phyloP scores from a whole-genome alignment of 1,140 invertebrate genomes.

The Danaus plexippus region DNA sequence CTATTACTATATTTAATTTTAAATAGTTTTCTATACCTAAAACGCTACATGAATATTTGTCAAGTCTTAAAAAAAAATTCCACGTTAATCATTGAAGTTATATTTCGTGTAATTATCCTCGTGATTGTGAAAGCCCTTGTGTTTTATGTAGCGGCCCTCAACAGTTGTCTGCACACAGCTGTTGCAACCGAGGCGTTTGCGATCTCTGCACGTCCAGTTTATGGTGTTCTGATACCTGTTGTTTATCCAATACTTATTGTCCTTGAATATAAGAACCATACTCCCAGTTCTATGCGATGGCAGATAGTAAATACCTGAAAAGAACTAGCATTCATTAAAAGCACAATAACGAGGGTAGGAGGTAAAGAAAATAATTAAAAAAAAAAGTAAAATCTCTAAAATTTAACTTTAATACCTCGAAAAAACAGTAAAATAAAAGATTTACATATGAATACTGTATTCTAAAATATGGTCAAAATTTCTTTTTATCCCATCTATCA shows the following conservation, averaged over 20 bases:
- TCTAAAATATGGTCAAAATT: slow-evolving; percentile 55
- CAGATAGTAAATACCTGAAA: slow-evolving; percentile 63
- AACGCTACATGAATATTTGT: slow-evolving; percentile 24
- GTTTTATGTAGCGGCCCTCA: slow-evolving; percentile 58
- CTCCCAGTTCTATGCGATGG: slow-evolving; percentile 60
- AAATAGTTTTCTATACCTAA: background rate
- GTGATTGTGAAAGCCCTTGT: slow-evolving; percentile 61
- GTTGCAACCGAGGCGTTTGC: slow-evolving; percentile 56
- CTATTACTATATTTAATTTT: background rate
- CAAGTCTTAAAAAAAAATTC: slow-evolving; percentile 13
- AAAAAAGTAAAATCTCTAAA: slow-evolving; percentile 6
- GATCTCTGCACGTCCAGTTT: slow-evolving; percentile 64
- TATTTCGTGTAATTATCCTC: slow-evolving; percentile 63
- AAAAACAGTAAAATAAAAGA: slow-evolving; percentile 22
- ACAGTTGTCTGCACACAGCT: slow-evolving; percentile 61
- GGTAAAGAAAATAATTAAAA: slow-evolving; percentile 3
- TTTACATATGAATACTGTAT: slow-evolving; percentile 58
- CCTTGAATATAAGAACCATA: slow-evolving; percentile 64
- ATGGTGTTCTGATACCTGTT: slow-evolving; percentile 65
- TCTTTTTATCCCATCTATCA: slow-evolving; percentile 30
- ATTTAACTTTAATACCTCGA: slow-evolving; percentile 10
- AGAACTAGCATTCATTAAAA: slow-evolving; percentile 20
- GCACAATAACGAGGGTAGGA: slow-evolving; percentile 5
- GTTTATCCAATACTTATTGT: slow-evolving; percentile 68
- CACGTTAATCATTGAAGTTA: slow-evolving; percentile 61